These are phyloP conservation scores for Pedionomus torquatus DNA, from an alignment of 2,113 vertebrate genomes.

Conservation along the genomic window DNA sequence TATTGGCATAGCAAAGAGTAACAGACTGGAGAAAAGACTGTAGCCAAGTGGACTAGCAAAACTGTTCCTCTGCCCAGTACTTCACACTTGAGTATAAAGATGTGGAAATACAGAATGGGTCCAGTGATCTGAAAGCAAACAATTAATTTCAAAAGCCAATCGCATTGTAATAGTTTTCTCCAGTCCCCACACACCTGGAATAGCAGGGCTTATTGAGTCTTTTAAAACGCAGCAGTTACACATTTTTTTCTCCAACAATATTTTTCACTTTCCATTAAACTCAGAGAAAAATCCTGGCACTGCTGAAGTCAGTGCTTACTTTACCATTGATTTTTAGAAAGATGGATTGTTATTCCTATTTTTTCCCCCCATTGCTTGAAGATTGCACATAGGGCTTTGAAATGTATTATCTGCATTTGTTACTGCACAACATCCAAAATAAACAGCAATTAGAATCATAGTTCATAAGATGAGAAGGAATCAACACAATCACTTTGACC, in stretches of 20 bases:
- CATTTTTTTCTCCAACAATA: not conserved
- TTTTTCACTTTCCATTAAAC: not conserved
- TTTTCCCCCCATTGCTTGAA: not conserved
- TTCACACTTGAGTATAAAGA: not conserved
- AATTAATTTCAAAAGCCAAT: not conserved
- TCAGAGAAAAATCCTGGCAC: not conserved
- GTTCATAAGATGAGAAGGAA: not conserved
- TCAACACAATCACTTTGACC: constrained; percentile 17
- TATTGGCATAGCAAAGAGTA: too few relatives aligned
- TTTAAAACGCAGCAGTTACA: not conserved
- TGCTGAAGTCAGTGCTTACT: not conserved
- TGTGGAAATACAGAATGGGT: not conserved
- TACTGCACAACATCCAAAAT: not conserved
- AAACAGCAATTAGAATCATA: not conserved
- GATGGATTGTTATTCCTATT: not conserved
- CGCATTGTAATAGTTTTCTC: not conserved
- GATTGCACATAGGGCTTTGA: not conserved
- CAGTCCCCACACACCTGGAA: not conserved
- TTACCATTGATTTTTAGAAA: constrained; percentile 5
- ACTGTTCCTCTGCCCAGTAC: not conserved
- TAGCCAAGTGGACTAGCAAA: not conserved
- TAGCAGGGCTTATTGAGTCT: not conserved
- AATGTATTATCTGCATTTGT: constrained; percentile 6
- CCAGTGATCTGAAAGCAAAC: not conserved
- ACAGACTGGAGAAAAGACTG: not conserved